phyloP scores from a whole-genome alignment of 2,797 vertebrate species.

The Gadopsis marmoratus region DNA sequence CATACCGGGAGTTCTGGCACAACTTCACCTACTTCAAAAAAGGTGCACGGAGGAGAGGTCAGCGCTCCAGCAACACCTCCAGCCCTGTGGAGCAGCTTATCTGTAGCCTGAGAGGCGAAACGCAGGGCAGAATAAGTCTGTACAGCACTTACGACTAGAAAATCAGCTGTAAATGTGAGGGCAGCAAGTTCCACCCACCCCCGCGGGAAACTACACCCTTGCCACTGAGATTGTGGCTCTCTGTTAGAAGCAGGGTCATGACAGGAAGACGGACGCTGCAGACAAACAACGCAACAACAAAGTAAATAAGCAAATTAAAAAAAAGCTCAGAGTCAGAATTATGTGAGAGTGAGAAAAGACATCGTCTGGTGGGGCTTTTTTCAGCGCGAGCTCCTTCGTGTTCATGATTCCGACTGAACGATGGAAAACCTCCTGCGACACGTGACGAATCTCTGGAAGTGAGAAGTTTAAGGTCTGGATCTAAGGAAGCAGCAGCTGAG shows the following conservation, averaged over 20 bases:
- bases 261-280: conserved; percentile 9
- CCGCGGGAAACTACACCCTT: too few species aligned
- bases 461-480: background rate
- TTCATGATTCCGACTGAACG: too few species aligned
- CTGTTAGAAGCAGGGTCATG: background rate
- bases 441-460: background rate
- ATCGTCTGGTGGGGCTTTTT: background rate
- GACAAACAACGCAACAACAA: conserved; percentile 15
- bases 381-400: background rate
- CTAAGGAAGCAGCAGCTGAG: background rate
- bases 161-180: background rate
- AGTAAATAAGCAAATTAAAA: background rate
- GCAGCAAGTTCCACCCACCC: background rate
- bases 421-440: background rate
- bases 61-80: background rate
- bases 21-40: background rate
- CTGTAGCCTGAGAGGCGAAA: background rate
- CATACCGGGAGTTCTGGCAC: too few species aligned
- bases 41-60: background rate
- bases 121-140: too few species aligned
- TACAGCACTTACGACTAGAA: background rate
- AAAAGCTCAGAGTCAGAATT: background rate
- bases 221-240: background rate
- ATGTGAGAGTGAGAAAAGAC: background rate
- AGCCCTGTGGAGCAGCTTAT: background rate